Conservation (phyloP, 2,888 invertebrate species). For the Macrophya annulata region DNA sequence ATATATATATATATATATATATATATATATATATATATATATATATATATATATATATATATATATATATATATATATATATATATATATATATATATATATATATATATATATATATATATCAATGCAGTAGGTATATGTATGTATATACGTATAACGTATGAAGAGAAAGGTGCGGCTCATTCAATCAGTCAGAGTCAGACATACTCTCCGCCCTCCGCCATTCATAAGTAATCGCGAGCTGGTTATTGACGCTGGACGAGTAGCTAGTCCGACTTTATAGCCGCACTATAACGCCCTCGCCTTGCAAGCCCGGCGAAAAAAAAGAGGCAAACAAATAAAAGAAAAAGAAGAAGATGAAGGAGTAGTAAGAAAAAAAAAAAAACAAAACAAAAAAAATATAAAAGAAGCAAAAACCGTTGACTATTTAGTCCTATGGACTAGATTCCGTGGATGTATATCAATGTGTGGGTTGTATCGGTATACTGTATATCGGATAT, state of each 20-base stretch:
- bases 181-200: constrained; percentile 49
- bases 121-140: too few species aligned
- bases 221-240: constrained; percentile 55
- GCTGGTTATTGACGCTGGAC: constrained; percentile 47
- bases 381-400: too few species aligned
- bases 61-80: background rate
- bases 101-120: background rate
- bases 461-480: too few species aligned
- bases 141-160: background rate
- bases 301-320: background rate
- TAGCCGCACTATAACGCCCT: constrained; percentile 2
- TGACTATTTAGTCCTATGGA: background rate
- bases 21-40: background rate
- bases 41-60: background rate
- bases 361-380: background rate
- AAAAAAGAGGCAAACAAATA: background rate
- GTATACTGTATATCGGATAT: background rate
- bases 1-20: background rate
- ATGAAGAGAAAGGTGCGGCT: constrained; percentile 51
- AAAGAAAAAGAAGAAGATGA: background rate
- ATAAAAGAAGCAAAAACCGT: background rate
- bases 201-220: constrained; percentile 22
- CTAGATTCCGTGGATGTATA: background rate
- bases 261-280: background rate
- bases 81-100: background rate